These are phyloP conservation scores for Miichthys miiuy DNA, from an alignment of 2,797 vertebrate species.

Conservation along the genomic window DNA sequence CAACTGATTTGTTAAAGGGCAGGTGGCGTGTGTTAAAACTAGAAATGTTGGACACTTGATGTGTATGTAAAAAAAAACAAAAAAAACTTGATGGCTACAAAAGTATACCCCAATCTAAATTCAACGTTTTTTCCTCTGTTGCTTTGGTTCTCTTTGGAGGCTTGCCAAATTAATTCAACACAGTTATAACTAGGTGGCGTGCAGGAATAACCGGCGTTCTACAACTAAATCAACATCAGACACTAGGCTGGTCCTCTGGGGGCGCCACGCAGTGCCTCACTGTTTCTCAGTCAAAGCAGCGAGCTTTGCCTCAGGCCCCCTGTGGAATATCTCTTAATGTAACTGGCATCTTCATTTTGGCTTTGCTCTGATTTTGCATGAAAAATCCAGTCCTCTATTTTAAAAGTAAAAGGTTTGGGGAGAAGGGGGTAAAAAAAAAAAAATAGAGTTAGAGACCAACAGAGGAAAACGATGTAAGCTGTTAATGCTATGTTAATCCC, in stretches of 20 bases:
- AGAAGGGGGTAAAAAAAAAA: conserved; percentile 44
- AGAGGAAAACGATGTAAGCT: conserved; percentile 82
- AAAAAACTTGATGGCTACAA: conserved; percentile 46
- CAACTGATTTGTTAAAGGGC: conserved; percentile 45
- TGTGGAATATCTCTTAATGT: conserved; percentile 79
- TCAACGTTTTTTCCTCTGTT: conserved; percentile 45
- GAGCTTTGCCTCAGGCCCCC: conserved; percentile 68
- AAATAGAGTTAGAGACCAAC: conserved; percentile 70
- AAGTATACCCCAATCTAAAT: conserved; percentile 60
- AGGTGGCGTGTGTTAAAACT: conserved; percentile 16
- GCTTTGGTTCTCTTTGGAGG: conserved; percentile 68
- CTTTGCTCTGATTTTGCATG: conserved; percentile 79
- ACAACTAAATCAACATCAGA: conserved; percentile 87
- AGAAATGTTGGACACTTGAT: background rate
- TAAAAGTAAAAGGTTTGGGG: conserved; percentile 74
- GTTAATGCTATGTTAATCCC: conserved; percentile 84
- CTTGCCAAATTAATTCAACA: conserved; percentile 83
- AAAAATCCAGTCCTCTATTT: conserved; percentile 83
- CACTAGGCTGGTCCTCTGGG: conserved; percentile 71
- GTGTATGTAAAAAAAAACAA: background rate
- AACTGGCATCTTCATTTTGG: conserved; percentile 82
- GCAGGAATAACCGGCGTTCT: conserved; percentile 80
- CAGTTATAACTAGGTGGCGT: conserved; percentile 78
- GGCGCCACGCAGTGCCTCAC: conserved; percentile 62
- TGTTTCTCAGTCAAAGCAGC: conserved; percentile 75